Base-by-base conservation (phyloP, 2,113 vertebrate species). In the Sceloporus undulatus region DNA sequence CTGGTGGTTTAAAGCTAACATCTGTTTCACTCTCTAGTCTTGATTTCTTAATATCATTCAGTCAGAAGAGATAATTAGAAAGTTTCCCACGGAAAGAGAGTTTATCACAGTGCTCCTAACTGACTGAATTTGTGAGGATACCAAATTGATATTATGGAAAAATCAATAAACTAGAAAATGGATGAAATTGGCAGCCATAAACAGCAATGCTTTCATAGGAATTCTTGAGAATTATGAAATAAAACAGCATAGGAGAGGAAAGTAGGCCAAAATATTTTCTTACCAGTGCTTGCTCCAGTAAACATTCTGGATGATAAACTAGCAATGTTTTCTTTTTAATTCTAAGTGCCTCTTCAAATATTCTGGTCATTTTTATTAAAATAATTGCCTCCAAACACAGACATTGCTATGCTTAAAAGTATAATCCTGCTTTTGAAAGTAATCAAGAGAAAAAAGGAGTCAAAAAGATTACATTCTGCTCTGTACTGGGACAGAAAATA, bases 371-470 rank as follows among this genome's bases (percentile, higher is more conserved):
- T 71, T 82, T 90, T 83, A 48, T 89, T 86, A 86, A 86, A 89
- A 71, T 86, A 86, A 90, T 90, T 86, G 21, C 0, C 0, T 81
- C 59, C 85, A 25, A 74, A 29, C 27, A 73, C 29, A 54, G 75
- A 70, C 40, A 9, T 10, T 84, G 40, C 85, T 40, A 82, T 59
- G 75, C 54, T 88, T 18, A 70, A 87, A 48, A 0, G 0, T 19
- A 4, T 80, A 4, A 88, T 52, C 14, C 71, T 78, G 18, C 40
- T 88, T 71, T 88, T 90, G 92, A 88, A 91, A 84, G 77, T 85
- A 89, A 70, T 90, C 94, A 84, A 48, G 16, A n/a, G 74, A 34
- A 88, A 92, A 94, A 80, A 78, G 87, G 23, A 56, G 70, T 83
- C 85, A 66, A 88, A 11, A 80, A 14, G 79, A 75, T 91, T 77